Evolutionary conservation across 2,113 vertebrate species (phyloP), one percentile per base, ranked within the genome.

Genomic region (Hippoglossus stenolepis): DNA sequence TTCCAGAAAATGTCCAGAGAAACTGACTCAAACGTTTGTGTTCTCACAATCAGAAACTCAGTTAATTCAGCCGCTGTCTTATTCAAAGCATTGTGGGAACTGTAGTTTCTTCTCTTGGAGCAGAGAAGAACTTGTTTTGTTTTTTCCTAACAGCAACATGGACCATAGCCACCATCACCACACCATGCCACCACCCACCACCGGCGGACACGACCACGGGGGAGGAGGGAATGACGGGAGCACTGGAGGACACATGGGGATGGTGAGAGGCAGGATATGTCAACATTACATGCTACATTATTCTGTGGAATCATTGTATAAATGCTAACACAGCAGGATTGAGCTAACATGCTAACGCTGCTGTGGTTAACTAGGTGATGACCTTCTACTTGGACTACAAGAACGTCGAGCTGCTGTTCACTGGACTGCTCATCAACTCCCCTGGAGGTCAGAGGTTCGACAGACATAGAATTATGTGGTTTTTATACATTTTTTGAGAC

Each of bases 401-500:
- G 53, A 94, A 97, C 2, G 97, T 99, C 88, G 93, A 95, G 65
- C 85, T 99, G 73, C 94, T 99, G 67, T 99, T 99, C 90, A 92
- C 94, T 0, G 95, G 96, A 20, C 93, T 98, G 69, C 77, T 94
- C 82, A 98, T 99, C 95, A 98, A 98, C 93, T 94, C 96, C 24
- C 87, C 95, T 58, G 97, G 97, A 96, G 98, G 98, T 99, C 47
- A 51, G 47, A 51, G 17, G 14, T 20, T 38, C 47, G 4, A 17
- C 47, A 20, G 17, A 18, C 47, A 6, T 51, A 17, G 17, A 51
- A 51, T 51, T 51, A 4, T 18, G 47, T 51, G 20, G 47, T 5
- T 51, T 54, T n/a, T 20, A 51, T 7, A 15, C 17, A 51, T 51
- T 43, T 13, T 43, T 13, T 43, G 2, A 43, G 12, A 43, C 28